Evolutionary conservation across 2,888 invertebrate species (phyloP).

Genomic region (Drosophila gaucha): DNA sequence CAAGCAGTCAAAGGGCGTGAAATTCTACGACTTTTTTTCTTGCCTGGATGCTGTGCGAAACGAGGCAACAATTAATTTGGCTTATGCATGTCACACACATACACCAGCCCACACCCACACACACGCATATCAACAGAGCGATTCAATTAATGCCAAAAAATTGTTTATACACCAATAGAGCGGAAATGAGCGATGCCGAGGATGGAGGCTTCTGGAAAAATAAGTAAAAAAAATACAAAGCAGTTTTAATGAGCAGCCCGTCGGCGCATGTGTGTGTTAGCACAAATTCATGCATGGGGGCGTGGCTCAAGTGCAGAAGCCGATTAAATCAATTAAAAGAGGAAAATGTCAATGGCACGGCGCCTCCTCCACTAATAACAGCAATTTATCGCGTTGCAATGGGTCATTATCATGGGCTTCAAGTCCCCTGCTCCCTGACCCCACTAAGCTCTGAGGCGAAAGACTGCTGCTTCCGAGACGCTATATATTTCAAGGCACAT

Average conservation of each 20-base stretch:
- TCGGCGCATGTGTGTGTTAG: slow-evolving; percentile 7
- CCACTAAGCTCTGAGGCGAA: slow-evolving; percentile 60
- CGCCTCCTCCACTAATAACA: slow-evolving; percentile 46
- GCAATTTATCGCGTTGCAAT: slow-evolving; percentile 52
- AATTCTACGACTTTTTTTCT: slow-evolving; percentile 36
- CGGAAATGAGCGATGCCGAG: slow-evolving; percentile 57
- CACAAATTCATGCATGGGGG: background rate
- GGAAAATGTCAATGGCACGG: slow-evolving; percentile 55
- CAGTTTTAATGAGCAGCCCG: slow-evolving; percentile 64
- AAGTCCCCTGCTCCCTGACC: background rate
- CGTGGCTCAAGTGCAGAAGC: slow-evolving; percentile 46
- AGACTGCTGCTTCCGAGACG: no score
- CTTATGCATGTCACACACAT: slow-evolving; percentile 70
- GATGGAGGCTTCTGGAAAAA: slow-evolving; percentile 13
- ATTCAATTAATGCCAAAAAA: slow-evolving; percentile 77
- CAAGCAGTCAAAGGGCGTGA: slow-evolving; percentile 48
- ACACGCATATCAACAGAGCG: slow-evolving; percentile 31
- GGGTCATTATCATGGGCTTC: slow-evolving; percentile 54
- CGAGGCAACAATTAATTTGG: slow-evolving; percentile 73
- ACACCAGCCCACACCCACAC: slow-evolving; percentile 7
- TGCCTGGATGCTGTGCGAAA: slow-evolving; percentile 49
- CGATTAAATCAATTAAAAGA: slow-evolving; percentile 77
- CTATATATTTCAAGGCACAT: slow-evolving; percentile 3
- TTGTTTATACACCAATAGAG: slow-evolving; percentile 76
- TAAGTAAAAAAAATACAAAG: slow-evolving; percentile 44